Evolutionary conservation across 2,888 invertebrate species (phyloP), one percentile per base, ranked within the genome.

Genomic region (Chaitophorus viminalis): DNA sequence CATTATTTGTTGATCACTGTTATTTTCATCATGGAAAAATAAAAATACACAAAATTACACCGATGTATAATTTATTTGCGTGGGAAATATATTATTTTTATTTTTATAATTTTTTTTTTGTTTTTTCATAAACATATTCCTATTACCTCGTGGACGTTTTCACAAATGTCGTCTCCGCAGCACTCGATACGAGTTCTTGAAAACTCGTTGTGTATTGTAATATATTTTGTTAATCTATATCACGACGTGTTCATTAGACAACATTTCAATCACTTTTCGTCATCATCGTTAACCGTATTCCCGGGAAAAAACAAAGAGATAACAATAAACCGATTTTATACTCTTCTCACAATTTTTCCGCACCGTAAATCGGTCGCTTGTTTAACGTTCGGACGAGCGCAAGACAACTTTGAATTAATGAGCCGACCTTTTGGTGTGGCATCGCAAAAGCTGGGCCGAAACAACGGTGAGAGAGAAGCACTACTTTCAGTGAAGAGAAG

Each of bases 371-470:
- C 75, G 85, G 60, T 46, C 78, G 68, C 77, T 85, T 78, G 77
- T 85, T 85, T 85, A 77, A 65, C 68, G 77, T 85, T 78, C n/a
- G 77, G 77, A 52, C 85, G 78, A 70, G 46, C 85, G 33, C 33
- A 36, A 78, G 85, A 86, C 85, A 78, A 86, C 85, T 46, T 70
- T 33, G 85, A 86, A 86, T 86, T 86, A 70, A 86, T 86, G 78
- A 86, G 85, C 70, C 78, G 70, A 86, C 86, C 86, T 78, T 86
- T 78, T 29, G 78, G 72, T 29, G 72, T 36, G 54, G 77, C 68
- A 52, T 78, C 70, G 70, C n/a, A 54, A 78, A 86, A 36, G 77
- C 65, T n/a, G 33, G 70, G 68, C 70, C 8, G 76, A 65, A 76
- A 68, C 82, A n/a, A n/a, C 74, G 29, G 18, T n/a, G 36, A 36